Evolutionary conservation across 2,113 vertebrate genomes (phyloP), one percentile per base, ranked within the genome.

Genomic region (Odobenus rosmarus): DNA sequence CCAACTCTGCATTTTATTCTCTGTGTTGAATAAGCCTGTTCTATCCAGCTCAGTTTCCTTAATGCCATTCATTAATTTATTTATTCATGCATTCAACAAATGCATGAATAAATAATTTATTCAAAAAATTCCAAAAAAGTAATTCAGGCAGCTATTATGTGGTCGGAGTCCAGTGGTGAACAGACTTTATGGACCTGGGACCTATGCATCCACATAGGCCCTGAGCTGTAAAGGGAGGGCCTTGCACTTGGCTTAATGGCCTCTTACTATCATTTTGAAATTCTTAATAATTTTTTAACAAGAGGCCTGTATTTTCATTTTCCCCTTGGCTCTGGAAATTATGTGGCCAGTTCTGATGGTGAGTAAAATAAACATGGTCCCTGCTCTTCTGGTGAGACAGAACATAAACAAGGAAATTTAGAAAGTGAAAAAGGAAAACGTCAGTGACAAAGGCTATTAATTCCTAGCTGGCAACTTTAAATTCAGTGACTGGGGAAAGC

Each of bases 61-160:
- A 67, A 96, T 79, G 26, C 31, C 23, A 24, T 55, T 94, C 7
- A 88, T 95, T 81, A 39, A 88, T 96, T 64, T 28, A 74, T 87
- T 9, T 46, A 80, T 87, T 93, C 12, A 51, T 83, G 67, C 61
- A 84, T 71, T 93, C 16, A 55, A 85, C 11, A 93, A 88, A 80
- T 88, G n/a, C 26, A 23, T 71, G 42, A 76, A 84, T 23, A 79
- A 67, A 88, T 57, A 77, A 62, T 59, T 82, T 39, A 80, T 80
- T 93, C 36, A 28, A 90, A 91, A 53, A 15, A 62, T 64, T 3
- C 49, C 14, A 5, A n/a, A 62, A 71, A 64, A 6, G 74, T 3
- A 33, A 49, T 87, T 71, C 62, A 83, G 51, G 18, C 31, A 69
- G 64, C 3, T 69, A 15, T 3, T 55, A 26, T 42, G 26, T 67